Evolutionary conservation across 2,797 vertebrate species (phyloP), one percentile per base, ranked within the genome.

Genomic region (Euthynnus affinis): DNA sequence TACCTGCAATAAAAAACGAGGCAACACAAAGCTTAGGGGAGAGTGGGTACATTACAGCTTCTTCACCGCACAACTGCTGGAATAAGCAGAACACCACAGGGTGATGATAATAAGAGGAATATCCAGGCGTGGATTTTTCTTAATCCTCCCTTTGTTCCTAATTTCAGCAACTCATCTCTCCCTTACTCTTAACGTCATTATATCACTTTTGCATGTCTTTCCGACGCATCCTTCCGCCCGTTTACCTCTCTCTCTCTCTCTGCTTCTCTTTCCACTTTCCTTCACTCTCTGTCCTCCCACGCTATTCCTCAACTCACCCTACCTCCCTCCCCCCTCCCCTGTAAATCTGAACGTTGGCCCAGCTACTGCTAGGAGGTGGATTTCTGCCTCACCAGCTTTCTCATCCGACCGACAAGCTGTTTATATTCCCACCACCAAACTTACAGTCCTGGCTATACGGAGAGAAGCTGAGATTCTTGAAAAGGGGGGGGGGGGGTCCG

Each of bases 91-190:
- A 51, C 59, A 78, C 40, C 44, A 52, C 32, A 53, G 48, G 60
- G 18, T 76, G 44, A 59, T 55, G 61, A 73, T 78, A 17, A 62
- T 23, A 48, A 71, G 10, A 58, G 40, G 10, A 77, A 78, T 13
- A 64, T 80, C 42, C 53, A 83, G 32, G 58, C 49, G 20, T 55
- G 34, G 65, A 27, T 52, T 48, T 72, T 29, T 63, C 58, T 48
- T n/a, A 85, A 92, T 90, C 78, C 73, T 48, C 18, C 42, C n/a
- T 81, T 65, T 88, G 71, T 84, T 86, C 68, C 65, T 80, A 76
- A 86, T 86, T 82, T 77, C 63, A 48, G n/a, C 58, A 55, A 8
- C 83, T 85, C 66, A 74, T 82, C 42, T 67, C 74, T 48, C 57
- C 51, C 56, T 37, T 51, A 46, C 68, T 78, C 69, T 55, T 61